Percentiles rank a stretch among this genome's conserved stretches.
Conservation (phyloP, 2,797 vertebrate genomes). For the Decapterus maruadsi region DNA sequence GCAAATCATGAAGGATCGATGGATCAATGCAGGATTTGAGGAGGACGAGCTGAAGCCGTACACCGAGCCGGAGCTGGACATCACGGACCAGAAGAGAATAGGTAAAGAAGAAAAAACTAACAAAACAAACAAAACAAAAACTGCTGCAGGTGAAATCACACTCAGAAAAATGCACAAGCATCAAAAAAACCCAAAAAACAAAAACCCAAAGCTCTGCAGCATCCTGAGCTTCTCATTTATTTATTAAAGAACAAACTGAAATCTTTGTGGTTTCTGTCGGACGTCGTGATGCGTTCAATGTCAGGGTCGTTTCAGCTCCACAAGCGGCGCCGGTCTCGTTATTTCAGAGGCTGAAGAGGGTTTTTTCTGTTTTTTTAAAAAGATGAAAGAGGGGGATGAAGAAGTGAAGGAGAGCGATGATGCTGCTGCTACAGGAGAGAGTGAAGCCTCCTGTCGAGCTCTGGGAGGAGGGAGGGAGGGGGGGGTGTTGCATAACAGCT, state of each 20-base stretch:
- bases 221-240: background rate
- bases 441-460: conserved; percentile 39
- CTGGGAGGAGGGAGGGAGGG: conserved; percentile 14
- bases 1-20: conserved; percentile 99
- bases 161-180: conserved; percentile 10
- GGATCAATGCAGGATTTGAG: conserved; percentile 97
- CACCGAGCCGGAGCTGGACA: conserved; percentile 95
- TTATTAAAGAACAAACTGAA: background rate
- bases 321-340: conserved; percentile 23
- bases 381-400: conserved; percentile 64
- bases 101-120: conserved; percentile 81
- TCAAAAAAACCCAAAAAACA: background rate
- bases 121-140: background rate
- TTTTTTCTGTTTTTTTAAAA: conserved; percentile 35
- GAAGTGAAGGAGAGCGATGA: conserved; percentile 55
- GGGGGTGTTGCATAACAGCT: conserved; percentile 66
- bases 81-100: conserved; percentile 98
- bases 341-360: conserved; percentile 36
- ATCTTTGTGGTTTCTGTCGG: background rate
- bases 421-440: background rate
- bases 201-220: no score
- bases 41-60: conserved; percentile 99
- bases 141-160: background rate
- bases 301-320: background rate
- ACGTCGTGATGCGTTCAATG: background rate